phyloP scores from a whole-genome alignment of 2,888 invertebrate genomes.

The Megalurothrips usitatus region DNA sequence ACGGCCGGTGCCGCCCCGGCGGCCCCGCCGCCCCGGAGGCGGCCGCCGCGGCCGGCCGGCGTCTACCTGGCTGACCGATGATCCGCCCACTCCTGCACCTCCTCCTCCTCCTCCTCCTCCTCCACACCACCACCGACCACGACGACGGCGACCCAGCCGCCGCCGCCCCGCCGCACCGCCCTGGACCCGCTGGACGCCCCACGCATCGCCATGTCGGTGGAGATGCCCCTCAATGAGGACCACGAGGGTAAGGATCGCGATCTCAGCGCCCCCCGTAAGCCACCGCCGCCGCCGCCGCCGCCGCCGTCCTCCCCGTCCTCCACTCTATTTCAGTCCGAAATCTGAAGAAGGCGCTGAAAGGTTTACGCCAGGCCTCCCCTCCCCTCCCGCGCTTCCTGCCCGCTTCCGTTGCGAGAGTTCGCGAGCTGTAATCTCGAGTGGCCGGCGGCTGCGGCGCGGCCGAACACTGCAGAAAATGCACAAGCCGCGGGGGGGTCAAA shows the following conservation, averaged over 20 bases:
- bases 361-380: neutral
- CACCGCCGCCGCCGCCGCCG: neutral
- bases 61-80: neutral
- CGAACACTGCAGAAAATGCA: neutral
- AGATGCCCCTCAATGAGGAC: conserved; percentile 17
- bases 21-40: neutral
- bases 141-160: neutral
- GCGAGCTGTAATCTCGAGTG: neutral
- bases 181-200: neutral
- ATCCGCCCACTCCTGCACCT: neutral
- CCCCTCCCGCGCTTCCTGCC: too few species aligned
- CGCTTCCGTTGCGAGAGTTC: neutral
- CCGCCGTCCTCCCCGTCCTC: neutral
- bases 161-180: neutral
- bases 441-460: neutral
- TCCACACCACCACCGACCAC: neutral
- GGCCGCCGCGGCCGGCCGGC: neutral
- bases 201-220: conserved; percentile 12
- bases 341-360: conserved; percentile 18
- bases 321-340: conserved; percentile 9
- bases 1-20: too few species aligned
- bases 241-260: neutral
- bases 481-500: neutral
- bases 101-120: neutral
- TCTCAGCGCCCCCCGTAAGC: neutral